Percentiles rank a stretch among this genome's conserved stretches.
These are phyloP conservation scores for Heterocephalus glaber DNA, from an alignment of 2,113 vertebrate species.

Conservation along the genomic window DNA sequence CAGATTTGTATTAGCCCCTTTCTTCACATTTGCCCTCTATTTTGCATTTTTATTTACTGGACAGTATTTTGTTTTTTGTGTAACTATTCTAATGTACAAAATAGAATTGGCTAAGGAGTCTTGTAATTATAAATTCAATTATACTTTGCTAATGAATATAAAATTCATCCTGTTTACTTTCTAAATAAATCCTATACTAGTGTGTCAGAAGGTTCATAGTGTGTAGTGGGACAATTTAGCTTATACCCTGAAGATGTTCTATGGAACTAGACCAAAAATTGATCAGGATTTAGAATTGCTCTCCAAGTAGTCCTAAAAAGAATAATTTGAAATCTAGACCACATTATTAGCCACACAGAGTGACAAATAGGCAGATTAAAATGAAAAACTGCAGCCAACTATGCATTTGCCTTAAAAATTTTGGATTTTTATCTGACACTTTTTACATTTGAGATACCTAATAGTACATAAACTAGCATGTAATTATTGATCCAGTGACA, in stretches of 20 bases:
- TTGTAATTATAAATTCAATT: conserved; percentile 6
- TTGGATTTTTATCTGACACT: not conserved
- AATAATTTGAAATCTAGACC: not conserved
- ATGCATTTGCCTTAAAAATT: not conserved
- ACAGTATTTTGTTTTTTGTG: not conserved
- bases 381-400: not conserved
- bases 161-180: not conserved
- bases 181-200: conserved; percentile 3
- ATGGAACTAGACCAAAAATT: not conserved
- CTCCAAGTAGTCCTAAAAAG: not conserved
- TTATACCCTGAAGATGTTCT: not conserved
- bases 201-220: not conserved
- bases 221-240: not conserved
- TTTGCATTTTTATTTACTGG: conserved; percentile 49
- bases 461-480: not conserved
- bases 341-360: not conserved
- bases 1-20: conserved; percentile 15
- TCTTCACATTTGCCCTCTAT: conserved; percentile 39
- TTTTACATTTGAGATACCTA: not conserved
- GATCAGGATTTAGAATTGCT: not conserved
- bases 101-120: conserved; percentile 9
- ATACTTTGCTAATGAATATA: not conserved
- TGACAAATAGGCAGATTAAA: not conserved
- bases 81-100: conserved; percentile 7
- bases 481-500: not conserved